Percentiles rank a stretch among this genome's conserved stretches.
phyloP scores from a whole-genome alignment of 2,888 invertebrate genomes.

The Unio pictorum region DNA sequence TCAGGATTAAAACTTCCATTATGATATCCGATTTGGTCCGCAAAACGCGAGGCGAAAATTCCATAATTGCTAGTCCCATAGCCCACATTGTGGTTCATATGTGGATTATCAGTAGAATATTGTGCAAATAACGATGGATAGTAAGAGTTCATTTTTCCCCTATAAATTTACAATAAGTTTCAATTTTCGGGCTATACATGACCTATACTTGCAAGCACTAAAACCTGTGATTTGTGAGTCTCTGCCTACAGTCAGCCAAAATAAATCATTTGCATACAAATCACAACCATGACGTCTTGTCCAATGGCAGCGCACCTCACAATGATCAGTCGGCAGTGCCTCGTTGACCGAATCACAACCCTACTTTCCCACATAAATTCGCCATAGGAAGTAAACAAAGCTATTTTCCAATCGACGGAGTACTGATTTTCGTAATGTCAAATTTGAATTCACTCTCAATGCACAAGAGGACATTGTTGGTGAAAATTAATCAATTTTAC shows the following conservation, averaged over 20 bases:
- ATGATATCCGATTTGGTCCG: conserved; percentile 57
- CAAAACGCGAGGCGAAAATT: conserved; percentile 60
- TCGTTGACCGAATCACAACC: conserved; percentile 36
- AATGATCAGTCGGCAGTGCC: background rate
- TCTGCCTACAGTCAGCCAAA: conserved; percentile 56
- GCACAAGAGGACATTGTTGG: conserved; percentile 10
- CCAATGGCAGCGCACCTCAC: conserved; percentile 51
- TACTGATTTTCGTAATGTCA: conserved; percentile 1
- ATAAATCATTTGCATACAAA: conserved; percentile 63
- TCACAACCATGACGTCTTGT: conserved; percentile 42
- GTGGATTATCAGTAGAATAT: conserved; percentile 62
- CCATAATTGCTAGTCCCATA: conserved; percentile 59
- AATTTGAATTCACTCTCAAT: conserved; percentile 9
- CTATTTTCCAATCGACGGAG: too few relatives aligned
- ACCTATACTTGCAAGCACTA: conserved; percentile 52
- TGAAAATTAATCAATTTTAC: conserved; percentile 35
- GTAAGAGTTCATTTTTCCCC: conserved; percentile 65
- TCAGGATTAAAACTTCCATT: conserved; percentile 41
- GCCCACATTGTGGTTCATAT: conserved; percentile 54
- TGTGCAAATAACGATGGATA: conserved; percentile 64
- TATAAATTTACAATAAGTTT: conserved; percentile 54
- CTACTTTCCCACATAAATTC: conserved; percentile 3
- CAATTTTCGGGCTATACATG: conserved; percentile 59
- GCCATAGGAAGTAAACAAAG: too few relatives aligned
- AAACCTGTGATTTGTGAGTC: conserved; percentile 64